Percentiles rank a stretch among this genome's conserved stretches.
phyloP scores from a whole-genome alignment of 2,797 vertebrate genomes.

The Microcaecilia unicolor region DNA sequence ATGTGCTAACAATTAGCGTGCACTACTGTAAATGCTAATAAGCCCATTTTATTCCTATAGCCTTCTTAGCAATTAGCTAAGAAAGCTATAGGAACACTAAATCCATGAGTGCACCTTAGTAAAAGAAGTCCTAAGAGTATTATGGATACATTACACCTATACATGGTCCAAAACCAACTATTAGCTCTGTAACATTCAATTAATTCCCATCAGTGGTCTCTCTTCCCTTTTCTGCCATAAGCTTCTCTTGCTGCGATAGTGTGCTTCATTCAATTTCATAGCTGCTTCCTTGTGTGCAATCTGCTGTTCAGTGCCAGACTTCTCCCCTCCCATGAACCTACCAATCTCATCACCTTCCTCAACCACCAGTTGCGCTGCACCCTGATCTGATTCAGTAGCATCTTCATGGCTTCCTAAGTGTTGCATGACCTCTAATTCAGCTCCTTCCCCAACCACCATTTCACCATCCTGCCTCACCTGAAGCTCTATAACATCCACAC shows the following conservation, averaged over 20 bases:
- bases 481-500: slow-evolving; percentile 7
- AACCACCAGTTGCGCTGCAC: neutral
- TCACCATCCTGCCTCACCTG: neutral
- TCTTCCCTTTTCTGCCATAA: slow-evolving; percentile 14
- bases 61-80: too few species aligned
- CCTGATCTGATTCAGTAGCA: neutral
- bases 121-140: too few species aligned
- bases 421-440: neutral
- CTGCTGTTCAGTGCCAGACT: neutral
- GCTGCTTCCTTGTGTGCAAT: slow-evolving; percentile 11
- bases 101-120: too few species aligned
- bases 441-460: neutral
- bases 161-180: too few species aligned
- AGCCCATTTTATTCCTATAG: too few species aligned
- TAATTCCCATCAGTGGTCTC: slow-evolving; percentile 8
- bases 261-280: neutral
- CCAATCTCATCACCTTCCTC: neutral
- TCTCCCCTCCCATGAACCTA: neutral
- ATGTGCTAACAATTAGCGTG: too few species aligned
- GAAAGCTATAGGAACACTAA: too few species aligned
- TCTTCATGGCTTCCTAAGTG: neutral
- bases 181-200: too few species aligned
- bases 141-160: too few species aligned
- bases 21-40: too few species aligned
- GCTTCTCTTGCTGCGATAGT: neutral